Percentiles rank a stretch among this genome's conserved stretches.
These are phyloP conservation scores for Hydrolagus affinis DNA, from an alignment of 2,113 vertebrate species.

Conservation along the genomic window DNA sequence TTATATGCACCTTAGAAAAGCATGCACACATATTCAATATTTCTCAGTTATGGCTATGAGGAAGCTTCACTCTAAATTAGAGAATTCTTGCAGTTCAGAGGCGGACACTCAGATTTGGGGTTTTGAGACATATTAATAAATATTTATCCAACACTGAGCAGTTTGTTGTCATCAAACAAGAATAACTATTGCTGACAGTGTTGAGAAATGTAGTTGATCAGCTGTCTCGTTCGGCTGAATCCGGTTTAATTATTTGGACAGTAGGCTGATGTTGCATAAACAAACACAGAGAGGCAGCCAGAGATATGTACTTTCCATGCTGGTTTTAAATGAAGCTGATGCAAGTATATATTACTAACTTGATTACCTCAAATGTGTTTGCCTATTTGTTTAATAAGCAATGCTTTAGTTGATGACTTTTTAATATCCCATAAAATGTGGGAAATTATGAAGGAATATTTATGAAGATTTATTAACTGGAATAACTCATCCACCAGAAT, in stretches of 20 bases:
- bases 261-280: conserved; percentile 31
- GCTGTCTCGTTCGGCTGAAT: conserved; percentile 30
- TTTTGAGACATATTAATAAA: conserved; percentile 12
- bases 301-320: conserved; percentile 16
- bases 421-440: conserved; percentile 33
- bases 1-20: background rate
- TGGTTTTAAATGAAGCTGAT: conserved; percentile 32
- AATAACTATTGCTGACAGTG: conserved; percentile 30
- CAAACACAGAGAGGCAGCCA: conserved; percentile 29
- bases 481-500: conserved; percentile 25
- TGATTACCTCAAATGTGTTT: conserved; percentile 33
- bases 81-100: conserved; percentile 6
- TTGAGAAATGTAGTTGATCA: conserved; percentile 21
- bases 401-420: conserved; percentile 32
- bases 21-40: background rate
- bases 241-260: conserved; percentile 32
- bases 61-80: background rate
- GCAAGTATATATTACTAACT: conserved; percentile 31
- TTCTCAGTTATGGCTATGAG: background rate
- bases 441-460: conserved; percentile 32
- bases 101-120: background rate
- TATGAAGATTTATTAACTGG: conserved; percentile 30
- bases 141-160: conserved; percentile 17
- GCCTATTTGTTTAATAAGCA: conserved; percentile 33
- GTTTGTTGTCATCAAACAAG: conserved; percentile 29